Evolutionary conservation across 2,797 vertebrate genomes (phyloP).

Genomic region (Sebastiscus tertius): DNA sequence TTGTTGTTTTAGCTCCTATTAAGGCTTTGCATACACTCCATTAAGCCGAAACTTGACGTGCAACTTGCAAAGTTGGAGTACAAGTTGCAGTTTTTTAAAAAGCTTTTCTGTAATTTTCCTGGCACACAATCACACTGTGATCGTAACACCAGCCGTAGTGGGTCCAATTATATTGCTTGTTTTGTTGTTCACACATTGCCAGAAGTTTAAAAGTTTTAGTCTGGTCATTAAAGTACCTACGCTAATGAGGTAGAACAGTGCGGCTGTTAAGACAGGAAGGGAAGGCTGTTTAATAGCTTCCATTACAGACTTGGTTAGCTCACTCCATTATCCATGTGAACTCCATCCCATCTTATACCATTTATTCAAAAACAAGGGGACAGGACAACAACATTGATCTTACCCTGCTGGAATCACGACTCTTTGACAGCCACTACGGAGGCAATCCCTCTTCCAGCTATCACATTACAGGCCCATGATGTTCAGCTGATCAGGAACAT

Average conservation of each 20-base stretch:
- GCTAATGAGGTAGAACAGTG: constrained; percentile 77
- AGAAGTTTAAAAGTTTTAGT: constrained; percentile 73
- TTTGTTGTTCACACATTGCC: constrained; percentile 62
- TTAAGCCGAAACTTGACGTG: constrained; percentile 38
- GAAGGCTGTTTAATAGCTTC: constrained; percentile 83
- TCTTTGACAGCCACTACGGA: constrained; percentile 59
- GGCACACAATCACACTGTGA: constrained; percentile 11
- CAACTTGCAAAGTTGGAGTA: constrained; percentile 18
- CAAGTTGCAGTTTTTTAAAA: constrained; percentile 33
- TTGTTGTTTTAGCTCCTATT: constrained; percentile 36
- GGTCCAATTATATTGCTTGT: constrained; percentile 67
- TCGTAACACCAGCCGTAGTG: constrained; percentile 29
- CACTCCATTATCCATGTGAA: constrained; percentile 80
- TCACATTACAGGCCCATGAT: constrained; percentile 57
- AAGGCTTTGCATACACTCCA: constrained; percentile 19
- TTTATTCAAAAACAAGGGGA: constrained; percentile 69
- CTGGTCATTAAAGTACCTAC: constrained; percentile 69
- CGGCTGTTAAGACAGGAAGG: constrained; percentile 71
- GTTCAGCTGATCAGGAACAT: constrained; percentile 47
- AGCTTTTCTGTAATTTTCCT: constrained; percentile 21
- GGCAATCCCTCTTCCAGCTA: constrained; percentile 63
- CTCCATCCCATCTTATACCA: constrained; percentile 65
- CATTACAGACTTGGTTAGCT: constrained; percentile 81
- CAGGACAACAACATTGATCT: constrained; percentile 78
- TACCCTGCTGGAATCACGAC: constrained; percentile 51